These are phyloP conservation scores for Drosophila arawakana DNA, from an alignment of 1,140 invertebrate species.

Conservation along the genomic window DNA sequence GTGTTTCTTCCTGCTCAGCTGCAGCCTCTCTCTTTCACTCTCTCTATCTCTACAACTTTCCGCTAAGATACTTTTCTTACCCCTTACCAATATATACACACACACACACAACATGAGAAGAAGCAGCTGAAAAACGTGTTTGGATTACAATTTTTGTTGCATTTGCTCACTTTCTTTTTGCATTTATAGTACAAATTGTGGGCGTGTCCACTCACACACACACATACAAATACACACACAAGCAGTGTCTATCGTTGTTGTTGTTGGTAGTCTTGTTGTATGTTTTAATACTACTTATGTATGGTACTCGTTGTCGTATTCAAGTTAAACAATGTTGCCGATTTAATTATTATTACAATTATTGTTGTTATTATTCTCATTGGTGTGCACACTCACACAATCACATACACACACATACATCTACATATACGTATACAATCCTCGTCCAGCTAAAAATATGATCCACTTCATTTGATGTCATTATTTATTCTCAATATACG, in stretches of 20 bases:
- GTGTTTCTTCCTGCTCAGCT: constrained; percentile 54
- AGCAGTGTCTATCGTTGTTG: constrained; percentile 36
- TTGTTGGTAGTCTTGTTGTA: constrained; percentile 69
- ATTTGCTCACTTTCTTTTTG: constrained; percentile 59
- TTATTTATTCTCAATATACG: constrained; percentile 33
- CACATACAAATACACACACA: constrained; percentile 10
- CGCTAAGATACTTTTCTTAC: constrained; percentile 46
- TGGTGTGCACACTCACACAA: constrained; percentile 61
- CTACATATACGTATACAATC: constrained; percentile 31
- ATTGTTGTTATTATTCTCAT: constrained; percentile 68
- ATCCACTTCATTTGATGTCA: constrained; percentile 57
- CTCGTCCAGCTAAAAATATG: constrained; percentile 29
- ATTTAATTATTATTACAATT: constrained; percentile 50
- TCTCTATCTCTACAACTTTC: constrained; percentile 29
- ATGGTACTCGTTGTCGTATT: constrained; percentile 72
- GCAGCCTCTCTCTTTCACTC: constrained; percentile 30
- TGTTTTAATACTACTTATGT: constrained; percentile 57
- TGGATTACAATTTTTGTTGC: constrained; percentile 18
- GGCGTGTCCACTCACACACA: constrained; percentile 23
- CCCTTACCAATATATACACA: constrained; percentile 23
- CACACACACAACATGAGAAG: constrained; percentile 7
- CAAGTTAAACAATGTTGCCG: constrained; percentile 66
- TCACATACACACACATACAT: constrained; percentile 16
- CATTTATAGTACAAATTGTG: constrained; percentile 35
- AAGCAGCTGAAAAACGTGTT: constrained; percentile 14